Evolutionary conservation across 2,113 vertebrate species (phyloP).

Genomic region (Psephotus haematonotus): DNA sequence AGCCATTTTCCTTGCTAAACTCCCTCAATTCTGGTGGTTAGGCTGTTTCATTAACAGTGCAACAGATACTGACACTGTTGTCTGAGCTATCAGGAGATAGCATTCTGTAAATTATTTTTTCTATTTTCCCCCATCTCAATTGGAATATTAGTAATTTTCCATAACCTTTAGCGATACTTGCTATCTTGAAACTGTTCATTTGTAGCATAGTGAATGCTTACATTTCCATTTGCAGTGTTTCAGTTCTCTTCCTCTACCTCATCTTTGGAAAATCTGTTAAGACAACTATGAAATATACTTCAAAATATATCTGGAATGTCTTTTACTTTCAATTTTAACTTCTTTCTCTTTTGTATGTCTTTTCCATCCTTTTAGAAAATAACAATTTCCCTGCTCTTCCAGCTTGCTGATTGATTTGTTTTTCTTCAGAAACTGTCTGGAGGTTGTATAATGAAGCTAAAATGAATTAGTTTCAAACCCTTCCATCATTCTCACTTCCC

Average conservation of each 20-base stretch:
- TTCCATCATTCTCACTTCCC: slow-evolving; percentile 6
- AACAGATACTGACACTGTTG: background rate
- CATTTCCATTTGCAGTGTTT: background rate
- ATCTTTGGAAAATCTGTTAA: background rate
- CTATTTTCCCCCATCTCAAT: fast-evolving
- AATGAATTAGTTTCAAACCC: background rate
- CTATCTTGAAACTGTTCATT: background rate
- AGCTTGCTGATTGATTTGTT: background rate
- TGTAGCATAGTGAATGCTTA: background rate
- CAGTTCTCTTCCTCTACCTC: background rate
- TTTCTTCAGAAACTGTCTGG: slow-evolving; percentile 30
- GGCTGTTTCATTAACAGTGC: background rate
- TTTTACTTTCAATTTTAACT: background rate
- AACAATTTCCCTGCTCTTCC: background rate
- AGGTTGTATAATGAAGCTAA: slow-evolving; percentile 1
- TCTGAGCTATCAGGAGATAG: background rate
- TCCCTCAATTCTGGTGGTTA: background rate
- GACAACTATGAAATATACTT: background rate
- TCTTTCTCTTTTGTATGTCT: background rate
- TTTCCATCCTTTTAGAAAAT: background rate
- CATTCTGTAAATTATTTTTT: background rate
- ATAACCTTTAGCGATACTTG: background rate
- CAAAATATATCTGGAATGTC: background rate
- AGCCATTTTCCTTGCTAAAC: background rate
- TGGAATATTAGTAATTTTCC: background rate